Base-by-base conservation (phyloP, 2,797 vertebrate genomes). In the Scyliorhinus canicula region DNA sequence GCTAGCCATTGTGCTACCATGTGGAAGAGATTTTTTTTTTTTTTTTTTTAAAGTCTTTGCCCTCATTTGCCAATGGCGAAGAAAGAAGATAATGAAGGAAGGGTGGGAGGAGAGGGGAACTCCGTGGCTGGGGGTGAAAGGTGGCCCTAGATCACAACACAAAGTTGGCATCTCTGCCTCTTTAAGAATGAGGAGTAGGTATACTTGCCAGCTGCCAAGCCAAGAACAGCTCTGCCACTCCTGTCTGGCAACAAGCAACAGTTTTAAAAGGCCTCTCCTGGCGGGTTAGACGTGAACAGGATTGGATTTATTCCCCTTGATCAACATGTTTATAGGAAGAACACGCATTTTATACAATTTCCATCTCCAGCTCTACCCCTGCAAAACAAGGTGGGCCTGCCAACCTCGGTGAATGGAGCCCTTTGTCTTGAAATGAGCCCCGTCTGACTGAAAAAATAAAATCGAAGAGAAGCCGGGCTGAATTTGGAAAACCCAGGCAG, bases 371-470 rank as follows among this genome's bases (percentile, higher is more conserved):
- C 52, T 44, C 19, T 21, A 60, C 88, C 60, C 52, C 19, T 60
- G 88, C 88, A 91, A 40, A 65, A 63, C 24, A 21, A 63, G 88
- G 0, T 65, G 60, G 57, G 60, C 44, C n/a, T 44, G 88, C 57
- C 57, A 91, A 65, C 21, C n/a, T 65, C 26, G 60, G 88, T 91
- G 88, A 91, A 91, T 65, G 88, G 60, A 40, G n/a, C 57, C 69
- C 57, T 91, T 91, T 91, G 88, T 91, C 85, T n/a, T 88, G 55
- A 57, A 88, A 63, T 91, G 63, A 65, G 31, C 88, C 60, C 88
- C 24, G n/a, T 65, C 21, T 65, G n/a, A 40, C 60, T 44, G 55
- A 44, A 63, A 63, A 60, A 12, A 60, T 11, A 7, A 12, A 88
- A 14, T 26, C 35, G n/a, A 7, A 44, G 57, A 65, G 60, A 40